Conservation (phyloP, 2,797 vertebrate species). For the Microtus californicus region DNA sequence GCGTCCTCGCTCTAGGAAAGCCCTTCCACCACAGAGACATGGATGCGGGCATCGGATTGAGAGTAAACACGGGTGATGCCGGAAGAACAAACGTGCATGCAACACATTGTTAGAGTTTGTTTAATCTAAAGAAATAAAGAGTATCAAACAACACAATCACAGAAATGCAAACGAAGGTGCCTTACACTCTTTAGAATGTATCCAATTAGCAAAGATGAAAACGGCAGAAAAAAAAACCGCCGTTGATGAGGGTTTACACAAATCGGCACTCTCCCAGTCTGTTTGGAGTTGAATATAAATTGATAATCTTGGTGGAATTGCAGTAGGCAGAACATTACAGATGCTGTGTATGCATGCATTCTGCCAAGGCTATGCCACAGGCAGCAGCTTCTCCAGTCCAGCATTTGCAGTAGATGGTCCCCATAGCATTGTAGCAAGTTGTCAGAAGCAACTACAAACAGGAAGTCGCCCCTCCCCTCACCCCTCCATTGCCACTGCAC, state of each 20-base stretch:
- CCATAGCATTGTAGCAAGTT: background rate
- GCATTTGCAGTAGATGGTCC: background rate
- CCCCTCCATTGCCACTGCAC: background rate
- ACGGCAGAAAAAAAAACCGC: slow-evolving; percentile 49
- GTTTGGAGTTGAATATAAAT: slow-evolving; percentile 46
- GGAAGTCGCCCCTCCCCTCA: background rate
- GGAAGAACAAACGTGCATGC: background rate
- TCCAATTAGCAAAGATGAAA: slow-evolving; percentile 72
- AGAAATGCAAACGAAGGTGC: slow-evolving; percentile 62
- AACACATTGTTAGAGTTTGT: background rate
- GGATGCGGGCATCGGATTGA: background rate
- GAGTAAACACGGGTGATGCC: background rate
- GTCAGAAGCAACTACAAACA: background rate
- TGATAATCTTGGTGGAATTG: slow-evolving; percentile 53
- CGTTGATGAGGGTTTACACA: slow-evolving; percentile 42
- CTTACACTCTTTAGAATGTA: slow-evolving; percentile 55
- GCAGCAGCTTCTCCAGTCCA: background rate
- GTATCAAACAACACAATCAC: slow-evolving; percentile 68
- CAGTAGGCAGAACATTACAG: background rate
- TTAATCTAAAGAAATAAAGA: slow-evolving; percentile 55
- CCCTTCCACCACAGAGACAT: slow-evolving; percentile 22
- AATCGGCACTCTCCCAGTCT: background rate
- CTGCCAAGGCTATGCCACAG: background rate
- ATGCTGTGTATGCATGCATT: background rate
- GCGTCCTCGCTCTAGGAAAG: background rate